Conservation (phyloP, 2,888 invertebrate genomes). For the Acanthosepion pharaonis region DNA sequence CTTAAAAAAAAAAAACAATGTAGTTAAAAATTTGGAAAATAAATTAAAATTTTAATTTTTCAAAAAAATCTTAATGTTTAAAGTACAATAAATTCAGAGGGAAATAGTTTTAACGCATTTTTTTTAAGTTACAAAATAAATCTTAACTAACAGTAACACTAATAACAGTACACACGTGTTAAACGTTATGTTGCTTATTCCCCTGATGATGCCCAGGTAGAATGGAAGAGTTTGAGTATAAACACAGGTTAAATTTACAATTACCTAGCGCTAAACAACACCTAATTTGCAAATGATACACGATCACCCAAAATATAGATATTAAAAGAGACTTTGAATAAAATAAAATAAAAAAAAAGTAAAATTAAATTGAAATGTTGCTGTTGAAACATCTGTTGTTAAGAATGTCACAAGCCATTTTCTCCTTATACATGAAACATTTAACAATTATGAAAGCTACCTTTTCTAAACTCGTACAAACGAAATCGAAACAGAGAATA, state of each 20-base stretch:
- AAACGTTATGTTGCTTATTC: too few relatives aligned
- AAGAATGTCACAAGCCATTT: neutral
- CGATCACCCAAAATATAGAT: neutral
- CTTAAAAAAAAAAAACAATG: too few relatives aligned
- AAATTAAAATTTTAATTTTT: too few relatives aligned
- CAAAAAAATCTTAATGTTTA: too few relatives aligned
- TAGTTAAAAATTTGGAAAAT: too few relatives aligned
- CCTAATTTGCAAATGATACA: neutral
- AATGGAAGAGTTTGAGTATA: neutral
- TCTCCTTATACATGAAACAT: neutral
- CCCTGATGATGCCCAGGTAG: too few relatives aligned
- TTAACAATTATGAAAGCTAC: neutral
- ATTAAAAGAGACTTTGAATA: neutral
- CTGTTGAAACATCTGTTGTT: neutral
- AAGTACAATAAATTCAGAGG: too few relatives aligned
- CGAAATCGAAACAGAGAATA: neutral
- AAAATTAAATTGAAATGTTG: neutral
- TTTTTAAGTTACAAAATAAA: too few relatives aligned
- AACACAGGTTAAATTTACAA: neutral
- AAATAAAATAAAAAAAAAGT: neutral
- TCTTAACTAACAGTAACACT: too few relatives aligned
- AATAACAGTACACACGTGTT: too few relatives aligned
- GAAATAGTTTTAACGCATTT: too few relatives aligned
- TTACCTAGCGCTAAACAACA: neutral
- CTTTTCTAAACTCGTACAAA: neutral